phyloP scores from a whole-genome alignment of 2,113 vertebrate species.

The Nerophis ophidion region DNA sequence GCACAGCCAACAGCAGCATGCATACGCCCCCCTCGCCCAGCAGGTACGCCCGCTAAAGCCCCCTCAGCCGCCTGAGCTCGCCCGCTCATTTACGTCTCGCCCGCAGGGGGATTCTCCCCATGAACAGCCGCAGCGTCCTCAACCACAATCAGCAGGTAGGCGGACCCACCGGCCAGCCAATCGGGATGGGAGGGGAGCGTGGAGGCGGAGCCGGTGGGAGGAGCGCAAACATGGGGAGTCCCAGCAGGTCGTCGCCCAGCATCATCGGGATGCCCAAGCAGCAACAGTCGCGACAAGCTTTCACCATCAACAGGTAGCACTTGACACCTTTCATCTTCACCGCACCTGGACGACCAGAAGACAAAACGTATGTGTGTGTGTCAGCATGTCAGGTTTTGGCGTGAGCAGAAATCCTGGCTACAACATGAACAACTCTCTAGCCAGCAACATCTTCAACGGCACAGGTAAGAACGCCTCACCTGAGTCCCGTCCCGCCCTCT shows the following conservation, averaged over 20 bases:
- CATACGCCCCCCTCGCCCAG: slow-evolving; percentile 97
- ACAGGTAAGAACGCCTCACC: slow-evolving; percentile 73
- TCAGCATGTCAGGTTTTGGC: slow-evolving; percentile 98
- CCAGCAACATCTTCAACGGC: slow-evolving; percentile 99
- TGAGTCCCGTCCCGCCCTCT: too few relatives aligned
- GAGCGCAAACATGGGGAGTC: slow-evolving; percentile 97
- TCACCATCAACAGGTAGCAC: slow-evolving; percentile 97
- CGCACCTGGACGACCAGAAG: neutral
- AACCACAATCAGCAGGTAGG: slow-evolving; percentile 88
- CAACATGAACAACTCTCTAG: slow-evolving; percentile 97
- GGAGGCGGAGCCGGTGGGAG: slow-evolving; percentile 56
- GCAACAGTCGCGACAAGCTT: slow-evolving; percentile 92
- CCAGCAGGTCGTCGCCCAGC: slow-evolving; percentile 95
- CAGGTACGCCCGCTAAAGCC: slow-evolving; percentile 74
- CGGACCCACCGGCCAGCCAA: slow-evolving; percentile 74
- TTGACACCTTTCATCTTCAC: neutral
- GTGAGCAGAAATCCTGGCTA: slow-evolving; percentile 98
- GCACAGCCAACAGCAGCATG: slow-evolving; percentile 90
- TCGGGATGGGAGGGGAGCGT: slow-evolving; percentile 78
- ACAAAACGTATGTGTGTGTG: slow-evolving; percentile 9
- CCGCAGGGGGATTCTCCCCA: slow-evolving; percentile 88
- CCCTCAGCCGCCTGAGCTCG: too few relatives aligned
- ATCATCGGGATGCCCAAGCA: slow-evolving; percentile 99
- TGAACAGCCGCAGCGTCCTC: slow-evolving; percentile 96
- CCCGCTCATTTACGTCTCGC: slow-evolving; percentile 30